phyloP scores from a whole-genome alignment of 1,140 invertebrate genomes.

The Tigriopus japonicus region DNA sequence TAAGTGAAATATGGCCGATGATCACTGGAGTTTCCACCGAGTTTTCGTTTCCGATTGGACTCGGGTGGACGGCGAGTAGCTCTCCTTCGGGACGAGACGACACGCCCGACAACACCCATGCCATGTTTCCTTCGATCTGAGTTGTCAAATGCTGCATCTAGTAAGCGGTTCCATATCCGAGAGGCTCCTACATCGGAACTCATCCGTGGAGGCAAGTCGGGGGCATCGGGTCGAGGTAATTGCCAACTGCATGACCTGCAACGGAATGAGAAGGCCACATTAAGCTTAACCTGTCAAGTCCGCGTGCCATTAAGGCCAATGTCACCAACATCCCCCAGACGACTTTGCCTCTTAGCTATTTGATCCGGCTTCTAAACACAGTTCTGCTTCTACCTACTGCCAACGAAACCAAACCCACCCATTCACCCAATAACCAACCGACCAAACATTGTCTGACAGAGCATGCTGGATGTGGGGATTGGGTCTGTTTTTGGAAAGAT shows the following conservation, averaged over 20 bases:
- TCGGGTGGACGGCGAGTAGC: conserved; percentile 6
- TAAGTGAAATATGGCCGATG: conserved; percentile 94
- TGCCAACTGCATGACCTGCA: conserved; percentile 14
- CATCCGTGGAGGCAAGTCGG: conserved; percentile 12
- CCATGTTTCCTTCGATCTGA: conserved; percentile 13
- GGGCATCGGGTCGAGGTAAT: conserved; percentile 1
- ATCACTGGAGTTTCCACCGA: conserved; percentile 47
- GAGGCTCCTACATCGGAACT: conserved; percentile 12
- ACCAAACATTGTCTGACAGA: too few relatives aligned
- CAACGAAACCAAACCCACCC: too few relatives aligned
- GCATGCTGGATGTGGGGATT: too few relatives aligned
- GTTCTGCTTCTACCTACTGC: too few relatives aligned
- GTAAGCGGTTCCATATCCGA: conserved; percentile 13
- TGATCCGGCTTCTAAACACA: too few relatives aligned
- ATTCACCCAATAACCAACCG: too few relatives aligned
- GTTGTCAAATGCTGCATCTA: conserved; percentile 16
- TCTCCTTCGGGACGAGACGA: neutral
- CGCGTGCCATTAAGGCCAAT: too few relatives aligned
- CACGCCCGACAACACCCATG: conserved; percentile 9
- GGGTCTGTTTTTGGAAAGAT: too few relatives aligned
- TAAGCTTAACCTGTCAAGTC: too few relatives aligned
- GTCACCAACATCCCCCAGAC: too few relatives aligned
- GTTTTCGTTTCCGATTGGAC: conserved; percentile 11
- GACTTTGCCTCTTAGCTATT: too few relatives aligned
- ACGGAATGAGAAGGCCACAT: neutral